A percentile compares a stretch with the other conserved stretches of the same genome.
These are phyloP conservation scores for Ornithorhynchus anatinus DNA, from an alignment of 2,113 vertebrate species.

Conservation along the genomic window DNA sequence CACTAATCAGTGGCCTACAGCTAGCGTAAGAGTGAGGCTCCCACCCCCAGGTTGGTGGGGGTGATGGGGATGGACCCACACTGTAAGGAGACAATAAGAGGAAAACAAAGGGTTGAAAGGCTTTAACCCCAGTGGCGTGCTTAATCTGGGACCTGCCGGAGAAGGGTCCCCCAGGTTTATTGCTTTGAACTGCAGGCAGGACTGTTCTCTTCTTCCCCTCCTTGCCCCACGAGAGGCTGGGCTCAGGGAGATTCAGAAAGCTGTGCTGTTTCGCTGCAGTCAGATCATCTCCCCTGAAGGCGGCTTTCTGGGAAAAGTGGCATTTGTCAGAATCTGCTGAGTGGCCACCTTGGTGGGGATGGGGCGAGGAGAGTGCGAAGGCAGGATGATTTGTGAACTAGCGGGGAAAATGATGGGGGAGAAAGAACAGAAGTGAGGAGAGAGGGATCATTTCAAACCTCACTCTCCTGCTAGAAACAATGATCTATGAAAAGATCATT, in stretches of 20 bases:
- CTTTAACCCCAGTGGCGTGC: too few relatives aligned
- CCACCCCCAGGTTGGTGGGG: slow-evolving; percentile 24
- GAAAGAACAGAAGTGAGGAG: not conserved
- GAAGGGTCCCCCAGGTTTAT: not conserved
- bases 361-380: not conserved
- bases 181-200: not conserved
- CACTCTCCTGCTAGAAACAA: too few relatives aligned
- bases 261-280: slow-evolving; percentile 64
- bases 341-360: slow-evolving; percentile 56
- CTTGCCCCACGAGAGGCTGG: slow-evolving; percentile 5
- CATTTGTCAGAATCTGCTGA: slow-evolving; percentile 56
- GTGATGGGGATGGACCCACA: slow-evolving; percentile 34
- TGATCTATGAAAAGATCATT: too few relatives aligned
- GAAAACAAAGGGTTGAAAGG: slow-evolving; percentile 32
- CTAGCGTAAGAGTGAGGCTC: slow-evolving; percentile 41
- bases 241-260: slow-evolving; percentile 45
- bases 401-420: not conserved
- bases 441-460: too few relatives aligned
- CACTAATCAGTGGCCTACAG: slow-evolving; percentile 64
- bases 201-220: not conserved
- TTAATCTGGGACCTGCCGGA: too few relatives aligned
- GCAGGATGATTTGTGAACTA: not conserved
- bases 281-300: slow-evolving; percentile 62
- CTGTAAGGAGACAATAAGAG: slow-evolving; percentile 34
- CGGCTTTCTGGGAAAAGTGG: slow-evolving; percentile 49